Conservation (phyloP, 2,113 vertebrate genomes). For the Hucho hucho region DNA sequence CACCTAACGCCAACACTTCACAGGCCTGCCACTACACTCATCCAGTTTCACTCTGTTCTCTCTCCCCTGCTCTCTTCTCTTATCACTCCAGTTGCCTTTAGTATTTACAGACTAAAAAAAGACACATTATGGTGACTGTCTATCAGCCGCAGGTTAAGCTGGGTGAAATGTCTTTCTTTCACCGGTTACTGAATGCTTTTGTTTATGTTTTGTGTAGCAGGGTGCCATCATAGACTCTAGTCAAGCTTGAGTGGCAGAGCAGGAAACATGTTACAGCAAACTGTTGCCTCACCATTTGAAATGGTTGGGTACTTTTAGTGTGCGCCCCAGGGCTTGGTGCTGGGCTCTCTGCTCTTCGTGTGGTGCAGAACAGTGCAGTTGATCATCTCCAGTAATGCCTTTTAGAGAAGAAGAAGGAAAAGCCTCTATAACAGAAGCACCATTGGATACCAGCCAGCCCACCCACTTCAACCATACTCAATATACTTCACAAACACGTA, state of each 20-base stretch:
- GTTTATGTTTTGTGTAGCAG: not conserved
- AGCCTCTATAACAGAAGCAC: no score
- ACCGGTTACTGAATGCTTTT: conserved; percentile 2
- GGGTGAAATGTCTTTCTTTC: not conserved
- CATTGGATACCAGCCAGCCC: not conserved
- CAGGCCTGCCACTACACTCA: not conserved
- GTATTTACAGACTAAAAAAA: not conserved
- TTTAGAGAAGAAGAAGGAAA: not conserved
- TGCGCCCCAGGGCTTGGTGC: not conserved
- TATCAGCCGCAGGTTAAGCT: no score
- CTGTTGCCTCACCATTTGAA: not conserved
- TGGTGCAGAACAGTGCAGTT: not conserved
- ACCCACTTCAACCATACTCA: not conserved
- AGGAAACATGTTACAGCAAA: not conserved
- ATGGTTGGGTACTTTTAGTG: not conserved
- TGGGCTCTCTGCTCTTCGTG: not conserved
- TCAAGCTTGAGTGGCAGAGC: not conserved
- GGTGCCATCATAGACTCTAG: not conserved
- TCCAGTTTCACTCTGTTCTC: not conserved
- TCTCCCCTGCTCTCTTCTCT: not conserved
- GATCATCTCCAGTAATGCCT: not conserved
- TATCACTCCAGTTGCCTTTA: not conserved
- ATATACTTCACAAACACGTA: not conserved
- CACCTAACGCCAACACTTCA: not conserved
- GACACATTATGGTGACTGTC: no score